Base-by-base conservation (phyloP, 2,888 invertebrate species). In the Calameuta pallipes region DNA sequence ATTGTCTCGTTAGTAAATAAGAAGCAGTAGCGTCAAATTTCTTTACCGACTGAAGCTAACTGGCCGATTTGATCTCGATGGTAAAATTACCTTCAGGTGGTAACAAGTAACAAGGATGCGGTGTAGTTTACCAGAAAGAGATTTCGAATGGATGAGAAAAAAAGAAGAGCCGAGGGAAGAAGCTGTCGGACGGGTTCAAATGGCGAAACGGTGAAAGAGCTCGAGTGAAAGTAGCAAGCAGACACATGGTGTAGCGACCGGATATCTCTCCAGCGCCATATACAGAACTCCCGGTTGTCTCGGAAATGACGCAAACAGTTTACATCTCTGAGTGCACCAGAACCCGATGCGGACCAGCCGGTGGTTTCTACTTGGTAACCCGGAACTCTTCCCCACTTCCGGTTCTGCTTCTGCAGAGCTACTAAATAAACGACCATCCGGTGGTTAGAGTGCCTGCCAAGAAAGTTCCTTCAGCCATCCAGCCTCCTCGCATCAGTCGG, bases 281-380 rank as follows among this genome's bases (percentile, higher is more conserved):
- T 89, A 82, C 84, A 80, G 82, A 78, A 80, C 79, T 77, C 82
- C 84, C 85, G 86, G 79, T 80, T 82, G 78, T 82, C 77, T 79
- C 82, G 87, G 87, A 88, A 88, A 83, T 84, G 84, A 81, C 80
- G 86, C 84, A 85, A 89, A 89, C 87, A 84, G 88, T 86, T 88
- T 88, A 88, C 87, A 87, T 85, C 86, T 78, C 83, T 79, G 82
- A 81, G 80, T 75, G 73, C 75, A 76, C 41, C 31, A 31, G 71
- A 23, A 33, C 9, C 71, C 31, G 33, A 71, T 71, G 71, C 31
- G 31, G 31, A 12, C 12, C 71, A 33, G 31, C 33, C 71, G 71
- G 31, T 33, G 71, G 31, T 71, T 71, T 33, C 33, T 71, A 33
- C 31, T 71, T 15, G 71, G 31, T 71, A 33, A 71, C 71, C 33